Conservation (phyloP, 2,888 invertebrate genomes). For the Synanthedon andrenaeformis region DNA sequence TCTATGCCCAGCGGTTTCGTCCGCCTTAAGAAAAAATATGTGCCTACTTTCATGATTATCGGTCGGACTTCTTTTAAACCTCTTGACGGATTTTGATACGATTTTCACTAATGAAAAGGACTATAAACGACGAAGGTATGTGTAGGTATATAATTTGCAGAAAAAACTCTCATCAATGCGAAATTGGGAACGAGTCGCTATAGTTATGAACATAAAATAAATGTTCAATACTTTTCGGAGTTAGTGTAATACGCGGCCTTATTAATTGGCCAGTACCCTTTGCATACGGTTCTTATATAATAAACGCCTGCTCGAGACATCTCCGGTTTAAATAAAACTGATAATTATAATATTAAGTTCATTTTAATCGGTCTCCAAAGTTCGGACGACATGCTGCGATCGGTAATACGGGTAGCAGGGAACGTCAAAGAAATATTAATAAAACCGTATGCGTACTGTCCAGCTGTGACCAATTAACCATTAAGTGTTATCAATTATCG, state of each 20-base stretch:
- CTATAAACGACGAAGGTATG: no score
- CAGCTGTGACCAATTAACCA: not conserved
- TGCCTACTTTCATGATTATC: no score
- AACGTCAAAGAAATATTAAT: constrained; percentile 14
- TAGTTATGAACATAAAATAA: no score
- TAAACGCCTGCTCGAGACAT: constrained; percentile 16
- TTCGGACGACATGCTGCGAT: constrained; percentile 12
- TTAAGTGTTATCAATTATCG: not conserved
- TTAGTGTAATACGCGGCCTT: constrained; percentile 10
- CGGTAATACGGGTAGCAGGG: constrained; percentile 16
- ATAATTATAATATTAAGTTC: constrained; percentile 9
- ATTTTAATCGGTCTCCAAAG: constrained; percentile 5
- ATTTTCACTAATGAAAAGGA: no score
- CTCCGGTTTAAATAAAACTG: constrained; percentile 14
- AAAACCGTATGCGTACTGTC: not conserved
- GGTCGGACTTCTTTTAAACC: no score
- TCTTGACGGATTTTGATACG: no score
- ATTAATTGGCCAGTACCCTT: constrained; percentile 9
- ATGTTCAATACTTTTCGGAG: not conserved
- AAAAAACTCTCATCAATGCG: no score
- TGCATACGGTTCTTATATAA: constrained; percentile 14
- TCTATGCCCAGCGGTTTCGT: no score
- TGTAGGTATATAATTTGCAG: no score
- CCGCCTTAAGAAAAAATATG: no score
- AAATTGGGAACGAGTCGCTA: no score